phyloP scores from a whole-genome alignment of 2,113 vertebrate species.

The Gila orcuttii region DNA sequence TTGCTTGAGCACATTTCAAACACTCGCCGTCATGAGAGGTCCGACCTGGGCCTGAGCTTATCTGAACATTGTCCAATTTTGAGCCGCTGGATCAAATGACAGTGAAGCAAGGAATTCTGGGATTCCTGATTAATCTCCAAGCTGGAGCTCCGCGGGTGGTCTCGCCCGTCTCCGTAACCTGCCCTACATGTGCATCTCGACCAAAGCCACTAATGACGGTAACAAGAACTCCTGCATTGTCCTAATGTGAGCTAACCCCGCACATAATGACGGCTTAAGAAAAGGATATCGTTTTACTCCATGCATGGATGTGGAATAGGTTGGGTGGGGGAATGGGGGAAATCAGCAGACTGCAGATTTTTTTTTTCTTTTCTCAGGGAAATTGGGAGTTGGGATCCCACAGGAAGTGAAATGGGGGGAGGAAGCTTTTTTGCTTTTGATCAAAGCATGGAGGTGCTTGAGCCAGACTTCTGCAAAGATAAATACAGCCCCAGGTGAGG shows the following conservation, averaged over 20 bases:
- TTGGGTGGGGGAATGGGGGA: background rate
- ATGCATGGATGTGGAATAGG: slow-evolving; percentile 8
- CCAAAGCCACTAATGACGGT: slow-evolving; percentile 71
- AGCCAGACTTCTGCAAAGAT: slow-evolving; percentile 18
- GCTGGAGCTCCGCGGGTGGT: slow-evolving; percentile 74
- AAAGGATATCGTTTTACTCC: slow-evolving; percentile 67
- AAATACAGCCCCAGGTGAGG: slow-evolving; percentile 30
- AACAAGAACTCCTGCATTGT: slow-evolving; percentile 72
- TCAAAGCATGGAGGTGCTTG: slow-evolving; percentile 28
- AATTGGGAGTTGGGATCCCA: slow-evolving; percentile 14
- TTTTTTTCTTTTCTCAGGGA: background rate
- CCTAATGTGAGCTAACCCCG: slow-evolving; percentile 53
- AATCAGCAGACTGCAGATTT: slow-evolving; percentile 18
- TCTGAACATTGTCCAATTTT: slow-evolving; percentile 39
- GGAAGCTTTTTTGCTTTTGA: slow-evolving; percentile 32
- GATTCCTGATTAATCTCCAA: slow-evolving; percentile 72
- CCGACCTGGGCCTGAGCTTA: slow-evolving; percentile 31
- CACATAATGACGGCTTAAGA: slow-evolving; percentile 52
- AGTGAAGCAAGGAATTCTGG: slow-evolving; percentile 64
- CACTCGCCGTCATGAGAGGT: slow-evolving; percentile 2
- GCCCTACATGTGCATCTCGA: slow-evolving; percentile 58
- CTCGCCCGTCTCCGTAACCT: slow-evolving; percentile 67
- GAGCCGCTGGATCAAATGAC: slow-evolving; percentile 70
- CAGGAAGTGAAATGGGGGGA: background rate
- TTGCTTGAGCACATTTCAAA: slow-evolving; percentile 57